Evolutionary conservation across 37 sponge, comb jelly and placozoan species (phyloP).

Genomic region (Petrosia ficiformis): DNA sequence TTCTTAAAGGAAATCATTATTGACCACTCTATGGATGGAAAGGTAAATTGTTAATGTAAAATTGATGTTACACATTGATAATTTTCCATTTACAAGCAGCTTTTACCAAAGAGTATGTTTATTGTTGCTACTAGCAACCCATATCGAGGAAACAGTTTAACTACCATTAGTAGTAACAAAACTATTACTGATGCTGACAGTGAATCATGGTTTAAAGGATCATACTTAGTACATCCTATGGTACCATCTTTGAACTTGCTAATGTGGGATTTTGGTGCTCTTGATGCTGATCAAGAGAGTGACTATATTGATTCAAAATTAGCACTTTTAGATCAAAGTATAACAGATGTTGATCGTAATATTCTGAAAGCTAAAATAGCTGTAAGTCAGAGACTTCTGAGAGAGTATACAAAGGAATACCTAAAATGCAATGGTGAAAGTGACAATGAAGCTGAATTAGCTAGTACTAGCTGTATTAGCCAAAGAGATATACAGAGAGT

Average conservation of each 20-base stretch:
- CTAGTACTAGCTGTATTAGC: conserved; percentile 73
- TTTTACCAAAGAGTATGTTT: conserved; percentile 67
- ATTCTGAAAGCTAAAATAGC: conserved; percentile 44
- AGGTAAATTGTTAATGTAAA: too few relatives aligned
- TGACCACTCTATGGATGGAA: too few relatives aligned
- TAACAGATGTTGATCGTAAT: conserved; percentile 10
- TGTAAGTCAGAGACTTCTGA: conserved; percentile 61
- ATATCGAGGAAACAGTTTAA: conserved; percentile 64
- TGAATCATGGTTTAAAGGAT: conserved; percentile 59
- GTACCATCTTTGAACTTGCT: conserved; percentile 71
- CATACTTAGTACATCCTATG: conserved; percentile 73
- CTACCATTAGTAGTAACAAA: background rate
- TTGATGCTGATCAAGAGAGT: conserved; percentile 62
- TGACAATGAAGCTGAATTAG: conserved; percentile 33
- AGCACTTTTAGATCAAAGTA: conserved; percentile 36
- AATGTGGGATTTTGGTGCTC: conserved; percentile 82
- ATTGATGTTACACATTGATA: too few relatives aligned
- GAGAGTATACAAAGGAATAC: conserved; percentile 67
- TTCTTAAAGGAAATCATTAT: too few relatives aligned
- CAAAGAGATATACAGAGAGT: conserved; percentile 84
- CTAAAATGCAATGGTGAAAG: conserved; percentile 9
- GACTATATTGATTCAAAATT: conserved; percentile 66
- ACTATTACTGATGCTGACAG: conserved; percentile 25
- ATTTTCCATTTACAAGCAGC: conserved; percentile 25
- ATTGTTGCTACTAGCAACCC: conserved; percentile 84